Base-by-base conservation (phyloP, 64 coral and sea anemone species). In the Catalaphyllia jardinei region DNA sequence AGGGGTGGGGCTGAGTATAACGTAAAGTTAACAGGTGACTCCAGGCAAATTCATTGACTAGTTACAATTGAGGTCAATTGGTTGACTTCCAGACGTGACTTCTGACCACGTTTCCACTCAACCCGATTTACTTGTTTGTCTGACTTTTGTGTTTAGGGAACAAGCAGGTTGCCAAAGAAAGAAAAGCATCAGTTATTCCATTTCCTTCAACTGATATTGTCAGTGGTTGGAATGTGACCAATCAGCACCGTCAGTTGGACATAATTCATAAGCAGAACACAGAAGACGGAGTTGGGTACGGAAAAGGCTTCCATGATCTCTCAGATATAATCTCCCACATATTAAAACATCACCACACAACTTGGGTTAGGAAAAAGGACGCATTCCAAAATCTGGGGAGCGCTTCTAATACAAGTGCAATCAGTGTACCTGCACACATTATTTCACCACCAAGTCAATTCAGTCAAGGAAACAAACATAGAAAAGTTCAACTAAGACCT, bases 261-360 rank as follows among this genome's bases (percentile, higher is more conserved):
- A 20, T 24, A 24, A 20, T 20, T 50, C 0, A 10, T 28, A 84
- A 67, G 81, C 24, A 80, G 52, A 60, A 71, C 33, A 27, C 13
- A 50, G 50, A 28, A 10, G 81, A 84, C 62, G 60, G 39, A 50
- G 29, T 2, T 42, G 62, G 81, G 8, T 69, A 71, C 27, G 63
- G 35, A 13, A 84, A 20, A 12, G 62, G 62, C 24, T 69, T 71
- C 14, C 81, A 84, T 38, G 14, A 67, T 12, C 63, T 84, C 20
- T 71, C 63, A 13, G 81, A 84, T n/a, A 69, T 69, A 15, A 42
- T 84, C 35, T 50, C 31, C 11, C 63, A 84, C 31, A 50, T 84
- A 84, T n/a, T 49, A 24, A 67, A 67, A 71, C 62, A 76, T 10
- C 3, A 51, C 18, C 31, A 49, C 20, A 49, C 6, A 50, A 24